phyloP scores from a whole-genome alignment of 2,113 vertebrate species.

The Pelmatolapia mariae region DNA sequence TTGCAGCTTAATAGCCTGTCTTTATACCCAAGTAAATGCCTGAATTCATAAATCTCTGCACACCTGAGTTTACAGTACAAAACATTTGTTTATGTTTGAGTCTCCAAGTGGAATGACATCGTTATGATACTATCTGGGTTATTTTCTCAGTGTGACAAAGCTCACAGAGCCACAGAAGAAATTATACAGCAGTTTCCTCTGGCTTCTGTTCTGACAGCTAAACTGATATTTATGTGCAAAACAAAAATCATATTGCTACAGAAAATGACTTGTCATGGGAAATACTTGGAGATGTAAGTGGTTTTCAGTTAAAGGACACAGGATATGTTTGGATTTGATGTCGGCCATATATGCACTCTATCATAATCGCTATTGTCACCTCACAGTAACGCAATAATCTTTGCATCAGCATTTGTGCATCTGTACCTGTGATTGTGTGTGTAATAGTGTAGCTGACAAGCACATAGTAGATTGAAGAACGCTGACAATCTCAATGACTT shows the following conservation, averaged over 20 bases:
- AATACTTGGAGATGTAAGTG: not conserved
- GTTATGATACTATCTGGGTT: not conserved
- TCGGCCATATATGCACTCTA: not conserved
- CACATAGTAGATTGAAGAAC: not conserved
- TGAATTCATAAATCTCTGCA: not conserved
- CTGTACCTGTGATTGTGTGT: not conserved
- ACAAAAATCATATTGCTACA: not conserved
- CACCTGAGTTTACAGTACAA: not conserved
- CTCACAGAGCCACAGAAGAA: not conserved
- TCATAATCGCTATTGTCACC: not conserved
- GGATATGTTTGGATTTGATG: not conserved
- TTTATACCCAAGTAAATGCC: not conserved
- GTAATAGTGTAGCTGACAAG: not conserved
- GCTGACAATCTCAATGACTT: slow-evolving; percentile 25
- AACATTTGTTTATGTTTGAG: not conserved
- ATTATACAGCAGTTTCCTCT: not conserved
- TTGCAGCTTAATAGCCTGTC: not conserved
- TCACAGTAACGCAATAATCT: not conserved
- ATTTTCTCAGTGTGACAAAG: not conserved
- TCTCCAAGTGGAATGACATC: not conserved
- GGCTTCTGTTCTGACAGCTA: not conserved
- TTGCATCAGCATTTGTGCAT: not conserved
- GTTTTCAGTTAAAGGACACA: not conserved
- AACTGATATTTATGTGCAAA: not conserved
- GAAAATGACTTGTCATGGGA: not conserved